A percentile compares a stretch with the other conserved stretches of the same genome.
These are phyloP conservation scores for Coregonus sp. DNA, from an alignment of 2,797 vertebrate species.

Conservation along the genomic window DNA sequence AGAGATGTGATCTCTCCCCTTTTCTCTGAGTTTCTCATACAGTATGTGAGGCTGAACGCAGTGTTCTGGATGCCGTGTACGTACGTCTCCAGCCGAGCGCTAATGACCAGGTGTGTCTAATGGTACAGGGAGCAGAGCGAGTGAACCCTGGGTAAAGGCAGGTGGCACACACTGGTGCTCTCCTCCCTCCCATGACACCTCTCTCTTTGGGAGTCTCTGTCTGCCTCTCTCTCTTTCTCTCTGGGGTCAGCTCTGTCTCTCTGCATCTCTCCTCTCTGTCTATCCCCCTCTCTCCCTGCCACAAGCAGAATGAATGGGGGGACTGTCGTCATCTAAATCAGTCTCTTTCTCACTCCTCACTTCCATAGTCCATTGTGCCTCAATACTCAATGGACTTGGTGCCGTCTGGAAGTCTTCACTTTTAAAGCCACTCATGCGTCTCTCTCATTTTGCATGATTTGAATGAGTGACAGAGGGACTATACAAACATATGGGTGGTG, in stretches of 20 bases:
- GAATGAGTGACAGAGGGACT: conserved; percentile 27
- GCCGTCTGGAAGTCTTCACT: conserved; percentile 31
- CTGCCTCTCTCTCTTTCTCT: too few relatives aligned
- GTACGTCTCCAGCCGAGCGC: not conserved
- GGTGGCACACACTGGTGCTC: not conserved
- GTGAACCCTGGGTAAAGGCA: not conserved
- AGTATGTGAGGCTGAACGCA: not conserved
- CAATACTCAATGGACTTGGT: conserved; percentile 12
- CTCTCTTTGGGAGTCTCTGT: not conserved
- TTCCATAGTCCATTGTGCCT: too few relatives aligned
- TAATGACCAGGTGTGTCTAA: not conserved
- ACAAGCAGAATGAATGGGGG: too few relatives aligned
- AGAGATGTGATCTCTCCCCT: conserved; percentile 8
- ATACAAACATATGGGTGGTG: conserved; percentile 32
- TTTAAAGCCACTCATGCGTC: conserved; percentile 26
- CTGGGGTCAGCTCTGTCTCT: too few relatives aligned
- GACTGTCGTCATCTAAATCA: too few relatives aligned
- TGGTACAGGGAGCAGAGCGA: not conserved
- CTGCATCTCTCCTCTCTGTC: too few relatives aligned
- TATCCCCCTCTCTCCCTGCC: too few relatives aligned
- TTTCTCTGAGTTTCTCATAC: conserved; percentile 24
- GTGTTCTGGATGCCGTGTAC: conserved; percentile 6
- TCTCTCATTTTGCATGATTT: too few relatives aligned
- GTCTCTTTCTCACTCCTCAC: too few relatives aligned
- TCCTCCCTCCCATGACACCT: not conserved